phyloP scores from a whole-genome alignment of 2,113 vertebrate genomes.

The Rhinoderma darwinii region DNA sequence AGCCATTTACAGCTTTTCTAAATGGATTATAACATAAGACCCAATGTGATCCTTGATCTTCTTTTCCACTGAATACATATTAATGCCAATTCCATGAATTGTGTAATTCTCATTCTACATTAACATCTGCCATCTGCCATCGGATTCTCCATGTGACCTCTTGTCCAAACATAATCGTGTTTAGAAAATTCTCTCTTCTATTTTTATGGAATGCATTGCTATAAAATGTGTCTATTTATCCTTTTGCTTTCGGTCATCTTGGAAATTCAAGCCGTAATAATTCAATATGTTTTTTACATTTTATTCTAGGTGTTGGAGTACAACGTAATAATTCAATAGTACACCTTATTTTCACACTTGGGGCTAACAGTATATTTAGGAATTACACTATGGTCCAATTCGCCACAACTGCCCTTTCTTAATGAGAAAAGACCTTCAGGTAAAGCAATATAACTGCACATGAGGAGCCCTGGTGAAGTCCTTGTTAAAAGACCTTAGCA shows the following conservation, averaged over 20 bases:
- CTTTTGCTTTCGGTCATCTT: neutral
- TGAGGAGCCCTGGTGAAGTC: no score
- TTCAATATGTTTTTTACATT: no score
- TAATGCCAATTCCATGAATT: neutral
- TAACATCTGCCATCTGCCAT: neutral
- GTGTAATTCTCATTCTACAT: neutral
- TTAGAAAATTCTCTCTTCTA: neutral
- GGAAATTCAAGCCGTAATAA: neutral
- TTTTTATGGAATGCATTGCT: neutral
- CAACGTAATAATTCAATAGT: no score
- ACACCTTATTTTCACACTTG: no score
- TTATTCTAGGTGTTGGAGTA: no score
- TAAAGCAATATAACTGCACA: no score
- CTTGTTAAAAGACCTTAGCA: no score
- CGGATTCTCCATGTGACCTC: neutral
- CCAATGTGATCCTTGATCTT: neutral
- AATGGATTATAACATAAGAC: neutral
- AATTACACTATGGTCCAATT: no score
- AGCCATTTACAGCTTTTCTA: slow-evolving; percentile 27
- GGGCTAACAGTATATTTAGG: no score
- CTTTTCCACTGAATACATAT: neutral
- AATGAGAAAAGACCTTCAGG: no score
- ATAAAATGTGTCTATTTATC: neutral
- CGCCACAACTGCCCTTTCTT: no score
- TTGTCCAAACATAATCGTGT: neutral